Percentiles rank a stretch among this genome's conserved stretches.
phyloP scores from a whole-genome alignment of 2,113 vertebrate genomes.

The Callithrix jacchus region DNA sequence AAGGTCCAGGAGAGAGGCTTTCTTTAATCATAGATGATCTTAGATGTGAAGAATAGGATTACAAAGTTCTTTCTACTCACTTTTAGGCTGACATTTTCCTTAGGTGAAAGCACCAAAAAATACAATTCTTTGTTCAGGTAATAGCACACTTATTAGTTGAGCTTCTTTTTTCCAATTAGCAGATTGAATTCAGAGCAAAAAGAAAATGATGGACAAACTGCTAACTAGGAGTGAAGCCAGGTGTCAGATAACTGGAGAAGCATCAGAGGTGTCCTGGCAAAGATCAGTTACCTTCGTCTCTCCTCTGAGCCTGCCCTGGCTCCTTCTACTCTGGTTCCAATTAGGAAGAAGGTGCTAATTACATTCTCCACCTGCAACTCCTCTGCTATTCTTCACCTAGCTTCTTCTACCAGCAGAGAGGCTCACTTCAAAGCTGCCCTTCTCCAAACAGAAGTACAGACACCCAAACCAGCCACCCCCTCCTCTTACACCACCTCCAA shows the following conservation, averaged over 20 bases:
- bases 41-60: background rate
- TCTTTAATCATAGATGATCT: slow-evolving; percentile 35
- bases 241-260: slow-evolving; percentile 35
- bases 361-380: background rate
- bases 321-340: background rate
- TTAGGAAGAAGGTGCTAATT: background rate
- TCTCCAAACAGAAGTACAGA: background rate
- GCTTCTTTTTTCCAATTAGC: slow-evolving; percentile 23
- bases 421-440: background rate
- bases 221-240: background rate
- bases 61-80: background rate
- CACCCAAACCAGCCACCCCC: background rate
- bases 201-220: background rate
- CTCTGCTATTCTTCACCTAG: background rate
- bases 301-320: background rate
- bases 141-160: background rate
- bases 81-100: background rate
- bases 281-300: slow-evolving; percentile 28
- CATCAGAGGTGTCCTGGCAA: background rate
- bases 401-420: background rate
- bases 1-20: background rate
- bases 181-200: slow-evolving; percentile 6
- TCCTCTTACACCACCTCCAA: background rate
- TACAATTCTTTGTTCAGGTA: background rate
- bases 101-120: slow-evolving; percentile 22